Evolutionary conservation across 2,113 vertebrate species (phyloP).

Genomic region (Centropus bengalensis): DNA sequence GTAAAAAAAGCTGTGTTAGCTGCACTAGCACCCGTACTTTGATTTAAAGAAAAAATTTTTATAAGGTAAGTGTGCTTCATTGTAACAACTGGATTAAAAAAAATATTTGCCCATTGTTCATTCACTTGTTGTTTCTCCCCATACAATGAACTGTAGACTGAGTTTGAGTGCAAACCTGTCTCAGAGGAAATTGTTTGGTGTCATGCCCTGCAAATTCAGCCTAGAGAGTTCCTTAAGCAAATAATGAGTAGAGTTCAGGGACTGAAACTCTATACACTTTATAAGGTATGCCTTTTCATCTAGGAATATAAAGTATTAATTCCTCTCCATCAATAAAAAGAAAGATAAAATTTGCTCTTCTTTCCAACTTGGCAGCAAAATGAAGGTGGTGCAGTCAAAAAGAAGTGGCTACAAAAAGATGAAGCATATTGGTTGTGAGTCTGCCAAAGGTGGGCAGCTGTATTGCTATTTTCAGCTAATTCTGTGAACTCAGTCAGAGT

Average conservation of each 20-base stretch:
- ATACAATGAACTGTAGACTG: not conserved
- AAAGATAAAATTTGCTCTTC: slow-evolving; percentile 21
- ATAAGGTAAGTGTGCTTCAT: not conserved
- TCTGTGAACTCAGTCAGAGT: slow-evolving; percentile 41
- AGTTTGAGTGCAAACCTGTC: not conserved
- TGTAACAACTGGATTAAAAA: not conserved
- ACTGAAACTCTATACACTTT: not conserved
- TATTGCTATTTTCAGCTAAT: slow-evolving; percentile 67
- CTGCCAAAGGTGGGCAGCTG: slow-evolving; percentile 66
- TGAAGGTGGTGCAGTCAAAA: slow-evolving; percentile 43
- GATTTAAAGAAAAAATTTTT: not conserved
- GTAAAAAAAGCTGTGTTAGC: not conserved
- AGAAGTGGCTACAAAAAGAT: slow-evolving; percentile 53
- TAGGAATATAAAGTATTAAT: not conserved
- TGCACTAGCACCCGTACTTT: not conserved
- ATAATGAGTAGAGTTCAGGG: not conserved
- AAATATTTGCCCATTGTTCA: not conserved
- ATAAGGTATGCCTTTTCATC: not conserved
- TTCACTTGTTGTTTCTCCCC: not conserved
- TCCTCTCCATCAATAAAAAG: not conserved
- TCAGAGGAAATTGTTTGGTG: not conserved
- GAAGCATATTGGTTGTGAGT: slow-evolving; percentile 40
- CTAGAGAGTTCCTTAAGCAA: not conserved
- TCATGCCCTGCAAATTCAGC: not conserved
- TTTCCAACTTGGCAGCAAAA: slow-evolving; percentile 55